Base-by-base conservation (phyloP, 2,888 invertebrate genomes). In the Diadegma fenestrale region DNA sequence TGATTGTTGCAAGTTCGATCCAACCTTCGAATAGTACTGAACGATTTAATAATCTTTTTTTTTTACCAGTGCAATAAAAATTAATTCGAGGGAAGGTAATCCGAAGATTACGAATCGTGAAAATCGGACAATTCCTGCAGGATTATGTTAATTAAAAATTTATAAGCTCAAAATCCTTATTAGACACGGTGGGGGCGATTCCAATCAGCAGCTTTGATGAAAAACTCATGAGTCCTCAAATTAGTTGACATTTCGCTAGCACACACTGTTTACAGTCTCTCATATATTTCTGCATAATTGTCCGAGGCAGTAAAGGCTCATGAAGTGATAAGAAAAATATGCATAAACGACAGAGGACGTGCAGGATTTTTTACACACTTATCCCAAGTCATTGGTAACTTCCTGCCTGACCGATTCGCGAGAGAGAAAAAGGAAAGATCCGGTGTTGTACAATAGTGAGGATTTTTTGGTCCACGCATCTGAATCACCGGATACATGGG, bases 401-500 rank as follows among this genome's bases (percentile, higher is more conserved):
- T 69, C 69, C 61, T 73, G 81, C 51, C 37, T 26, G 45, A 73
- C 73, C 58, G 19, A 73, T 33, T 78, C 19, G 63, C 54, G 77
- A 22, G 22, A 69, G 45, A 63, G 14, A 80, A 71, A 64, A 66
- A 71, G 69, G 7, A 45, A 66, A 73, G 69, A 71, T 26, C 63
- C 76, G 86, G 73, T n/a, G 45, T 90, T 89, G 88, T 84, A 85
- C 81, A 89, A 90, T 72, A 10, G 48, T 58, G 72, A 83, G 87
- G 86, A 88, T 89, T 89, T 90, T 87, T 33, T 33, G 88, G 87
- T 88, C 61, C 87, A 87, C 87, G 84, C 85, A 82, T 76, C 76
- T 81, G n/a, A 37, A 41, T 54, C 26, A 58, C 68, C 41, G 43
- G 66, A 68, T 17, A 10, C 19, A 26, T 17, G 41, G 22, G 37